Conservation (phyloP, 2,797 vertebrate species). For the Parotocinclus haroldoi region DNA sequence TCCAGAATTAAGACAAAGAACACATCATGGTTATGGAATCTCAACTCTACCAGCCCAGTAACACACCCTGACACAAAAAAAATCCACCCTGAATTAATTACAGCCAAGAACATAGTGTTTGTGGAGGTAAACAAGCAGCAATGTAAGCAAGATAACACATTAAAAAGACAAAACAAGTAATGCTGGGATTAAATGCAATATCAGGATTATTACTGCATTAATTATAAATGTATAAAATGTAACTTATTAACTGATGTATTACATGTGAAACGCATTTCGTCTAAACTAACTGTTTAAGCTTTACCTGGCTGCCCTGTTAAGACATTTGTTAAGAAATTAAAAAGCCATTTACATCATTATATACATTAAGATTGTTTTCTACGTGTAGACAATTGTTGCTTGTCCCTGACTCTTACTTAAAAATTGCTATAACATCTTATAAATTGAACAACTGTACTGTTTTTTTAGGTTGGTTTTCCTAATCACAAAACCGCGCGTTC, state of each 20-base stretch:
- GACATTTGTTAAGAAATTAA: background rate
- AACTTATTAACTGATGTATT: background rate
- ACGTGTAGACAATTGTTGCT: too few relatives aligned
- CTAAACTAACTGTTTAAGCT: too few relatives aligned
- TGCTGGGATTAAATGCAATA: background rate
- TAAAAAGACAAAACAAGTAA: background rate
- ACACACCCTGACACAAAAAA: slow-evolving; percentile 3
- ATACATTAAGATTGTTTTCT: too few relatives aligned
- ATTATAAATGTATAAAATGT: background rate
- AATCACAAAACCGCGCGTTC: too few relatives aligned
- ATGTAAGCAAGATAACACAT: too few relatives aligned
- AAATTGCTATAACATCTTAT: too few relatives aligned
- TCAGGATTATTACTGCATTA: background rate
- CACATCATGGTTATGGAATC: slow-evolving; percentile 14
- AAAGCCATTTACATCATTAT: slow-evolving; percentile 3
- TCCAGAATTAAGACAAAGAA: slow-evolving; percentile 6
- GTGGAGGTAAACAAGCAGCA: background rate
- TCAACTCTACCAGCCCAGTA: background rate
- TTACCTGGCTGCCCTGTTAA: too few relatives aligned
- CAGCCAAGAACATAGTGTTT: background rate
- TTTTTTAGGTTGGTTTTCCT: too few relatives aligned
- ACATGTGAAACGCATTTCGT: background rate
- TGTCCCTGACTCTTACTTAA: too few relatives aligned
- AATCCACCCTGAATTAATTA: background rate
- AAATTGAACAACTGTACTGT: too few relatives aligned